Evolutionary conservation across 2,797 vertebrate genomes (phyloP), one percentile per base, ranked within the genome.

Genomic region (Lutjanus argentimaculatus): DNA sequence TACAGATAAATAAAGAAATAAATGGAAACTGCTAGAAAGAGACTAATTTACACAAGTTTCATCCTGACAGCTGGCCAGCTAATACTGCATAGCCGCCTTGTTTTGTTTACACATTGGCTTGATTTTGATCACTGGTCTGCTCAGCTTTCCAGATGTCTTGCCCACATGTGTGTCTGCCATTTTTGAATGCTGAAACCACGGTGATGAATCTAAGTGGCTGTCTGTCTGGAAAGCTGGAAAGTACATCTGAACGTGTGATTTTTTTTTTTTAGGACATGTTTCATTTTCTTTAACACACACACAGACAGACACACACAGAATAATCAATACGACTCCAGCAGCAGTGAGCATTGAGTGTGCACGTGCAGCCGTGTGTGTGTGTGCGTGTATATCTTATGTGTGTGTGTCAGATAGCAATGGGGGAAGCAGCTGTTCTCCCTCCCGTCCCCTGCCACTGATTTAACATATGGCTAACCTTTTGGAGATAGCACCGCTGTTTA

Each of bases 401-500:
- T 57, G 30, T 59, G 30, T 71, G 77, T 90, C 81, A 90, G 89
- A 92, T 86, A 80, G 85, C 72, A 25, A 79, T 59, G 70, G 71
- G 77, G 77, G 80, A 84, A 89, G 79, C 87, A 91, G 84, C 89
- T 88, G 87, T 89, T 91, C 83, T 80, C 79, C 63, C 83, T 82
- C 83, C 82, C 81, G 71, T 88, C 91, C 89, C 85, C 84, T 90
- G 89, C 85, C 90, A 92, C 88, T 86, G 92, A 92, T 95, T 95
- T 94, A 93, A 92, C 95, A 95, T 95, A 92, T 94, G 95, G 93
- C 93, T 94, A 94, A 95, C 91, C 93, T 94, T 94, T 94, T 92
- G 87, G 87, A 94, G 95, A 95, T 95, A 94, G 91, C 66, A 86
- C 83, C 46, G 82, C 90, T 93, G 92, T 95, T 93, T 94, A 91